A percentile compares a stretch with the other conserved stretches of the same genome.
These are phyloP conservation scores for Melieria picta DNA, from an alignment of 2,888 invertebrate species.

Conservation along the genomic window DNA sequence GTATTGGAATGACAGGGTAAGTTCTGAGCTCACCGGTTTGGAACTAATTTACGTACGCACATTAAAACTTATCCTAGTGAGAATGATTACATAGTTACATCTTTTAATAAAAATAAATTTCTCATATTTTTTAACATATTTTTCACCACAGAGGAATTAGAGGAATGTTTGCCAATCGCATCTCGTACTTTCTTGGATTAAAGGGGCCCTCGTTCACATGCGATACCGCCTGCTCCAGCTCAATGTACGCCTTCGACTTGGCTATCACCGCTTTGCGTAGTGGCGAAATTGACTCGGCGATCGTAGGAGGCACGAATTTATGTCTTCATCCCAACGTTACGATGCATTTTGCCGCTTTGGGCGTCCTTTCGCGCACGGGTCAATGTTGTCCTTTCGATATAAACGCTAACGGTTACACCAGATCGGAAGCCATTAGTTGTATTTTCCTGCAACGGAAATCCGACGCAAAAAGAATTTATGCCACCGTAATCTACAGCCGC, in stretches of 20 bases:
- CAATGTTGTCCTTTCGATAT: conserved; percentile 91
- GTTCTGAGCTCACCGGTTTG: background rate
- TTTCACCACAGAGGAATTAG: conserved; percentile 71
- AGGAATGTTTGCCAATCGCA: conserved; percentile 90
- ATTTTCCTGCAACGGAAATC: conserved; percentile 78
- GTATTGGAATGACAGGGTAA: conserved; percentile 71
- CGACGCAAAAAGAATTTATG: conserved; percentile 75
- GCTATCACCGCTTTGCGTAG: conserved; percentile 79
- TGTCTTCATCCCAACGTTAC: conserved; percentile 88
- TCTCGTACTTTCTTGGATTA: conserved; percentile 88
- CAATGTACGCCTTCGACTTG: conserved; percentile 85
- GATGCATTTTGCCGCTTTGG: conserved; percentile 82
- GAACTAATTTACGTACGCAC: background rate
- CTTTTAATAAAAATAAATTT: background rate
- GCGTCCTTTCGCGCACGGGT: conserved; percentile 85
- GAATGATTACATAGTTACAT: background rate
- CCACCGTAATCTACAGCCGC: conserved; percentile 78
- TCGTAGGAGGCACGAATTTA: conserved; percentile 88
- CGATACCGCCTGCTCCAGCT: conserved; percentile 96
- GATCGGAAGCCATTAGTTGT: conserved; percentile 80
- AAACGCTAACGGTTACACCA: conserved; percentile 81
- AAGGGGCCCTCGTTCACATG: conserved; percentile 88
- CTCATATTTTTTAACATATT: background rate
- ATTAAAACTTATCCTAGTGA: background rate
- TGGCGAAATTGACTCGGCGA: conserved; percentile 86